phyloP scores from a whole-genome alignment of 1,140 invertebrate species.

The Chelonus insularis region DNA sequence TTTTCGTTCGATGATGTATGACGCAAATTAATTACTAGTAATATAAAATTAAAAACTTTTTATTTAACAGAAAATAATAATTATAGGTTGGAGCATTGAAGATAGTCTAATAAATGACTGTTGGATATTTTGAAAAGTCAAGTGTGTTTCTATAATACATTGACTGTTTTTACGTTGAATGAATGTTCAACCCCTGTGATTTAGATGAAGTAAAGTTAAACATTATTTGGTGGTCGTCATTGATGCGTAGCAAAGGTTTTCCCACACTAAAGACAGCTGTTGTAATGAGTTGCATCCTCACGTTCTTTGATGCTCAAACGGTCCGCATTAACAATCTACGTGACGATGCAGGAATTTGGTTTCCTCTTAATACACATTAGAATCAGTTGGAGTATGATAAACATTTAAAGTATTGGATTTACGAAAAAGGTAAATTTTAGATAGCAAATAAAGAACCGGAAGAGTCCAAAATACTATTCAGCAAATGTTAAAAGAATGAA shows the following conservation, averaged over 20 bases:
- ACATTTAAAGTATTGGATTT: background rate
- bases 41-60: too few relatives aligned
- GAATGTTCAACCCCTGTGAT: background rate
- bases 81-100: too few relatives aligned
- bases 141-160: too few relatives aligned
- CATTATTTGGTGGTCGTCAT: conserved; percentile 18
- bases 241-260: conserved; percentile 46
- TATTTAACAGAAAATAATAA: too few relatives aligned
- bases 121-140: too few relatives aligned
- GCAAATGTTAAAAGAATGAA: background rate
- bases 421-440: too few relatives aligned
- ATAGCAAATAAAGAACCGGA: too few relatives aligned
- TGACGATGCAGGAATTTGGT: conserved; percentile 52
- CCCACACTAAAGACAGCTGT: conserved; percentile 56
- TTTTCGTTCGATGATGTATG: too few relatives aligned
- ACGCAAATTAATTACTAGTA: too few relatives aligned
- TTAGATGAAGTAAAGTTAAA: conserved; percentile 7
- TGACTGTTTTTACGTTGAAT: too few relatives aligned
- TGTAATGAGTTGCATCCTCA: conserved; percentile 61
- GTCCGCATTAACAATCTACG: conserved; percentile 34
- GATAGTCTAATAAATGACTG: too few relatives aligned
- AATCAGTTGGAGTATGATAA: background rate
- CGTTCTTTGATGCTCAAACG: conserved; percentile 35
- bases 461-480: too few relatives aligned
- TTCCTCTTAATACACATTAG: conserved; percentile 5